These are phyloP conservation scores for Brachionus koreanus DNA, from an alignment of 1,140 invertebrate genomes.

Conservation along the genomic window DNA sequence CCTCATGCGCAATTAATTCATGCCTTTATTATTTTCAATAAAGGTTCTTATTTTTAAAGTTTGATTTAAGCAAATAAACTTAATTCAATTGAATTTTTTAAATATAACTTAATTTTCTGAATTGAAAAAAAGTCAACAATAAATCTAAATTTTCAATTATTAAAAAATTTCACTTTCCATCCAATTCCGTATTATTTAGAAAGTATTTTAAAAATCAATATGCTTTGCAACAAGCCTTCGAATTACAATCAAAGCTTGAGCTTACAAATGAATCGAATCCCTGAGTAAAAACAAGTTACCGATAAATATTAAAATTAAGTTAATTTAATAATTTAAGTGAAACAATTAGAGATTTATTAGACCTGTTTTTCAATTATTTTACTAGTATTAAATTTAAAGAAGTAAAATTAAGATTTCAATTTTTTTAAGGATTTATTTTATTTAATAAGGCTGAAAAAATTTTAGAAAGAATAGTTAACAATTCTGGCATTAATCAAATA, in stretches of 20 bases:
- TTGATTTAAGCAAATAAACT: constrained; percentile 9
- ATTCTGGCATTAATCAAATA: constrained; percentile 47
- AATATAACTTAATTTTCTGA: neutral
- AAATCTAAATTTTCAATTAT: neutral
- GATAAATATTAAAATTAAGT: neutral
- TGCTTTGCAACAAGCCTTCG: neutral
- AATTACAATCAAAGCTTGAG: neutral
- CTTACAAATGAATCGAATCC: neutral
- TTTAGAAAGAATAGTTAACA: neutral
- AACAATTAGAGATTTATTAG: neutral
- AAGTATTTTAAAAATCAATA: neutral
- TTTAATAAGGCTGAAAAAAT: neutral
- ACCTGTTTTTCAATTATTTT: neutral
- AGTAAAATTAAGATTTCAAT: neutral
- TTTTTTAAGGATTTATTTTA: neutral
- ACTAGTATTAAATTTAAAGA: neutral
- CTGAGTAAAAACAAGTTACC: neutral
- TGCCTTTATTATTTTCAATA: neutral
- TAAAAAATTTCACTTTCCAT: neutral
- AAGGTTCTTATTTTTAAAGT: neutral
- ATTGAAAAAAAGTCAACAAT: neutral
- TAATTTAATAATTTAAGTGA: neutral
- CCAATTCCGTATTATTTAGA: neutral
- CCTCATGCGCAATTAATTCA: neutral
- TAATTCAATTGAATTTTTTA: neutral